Evolutionary conservation across 2,113 vertebrate species (phyloP).

Genomic region (Cyrtonyx montezumae): DNA sequence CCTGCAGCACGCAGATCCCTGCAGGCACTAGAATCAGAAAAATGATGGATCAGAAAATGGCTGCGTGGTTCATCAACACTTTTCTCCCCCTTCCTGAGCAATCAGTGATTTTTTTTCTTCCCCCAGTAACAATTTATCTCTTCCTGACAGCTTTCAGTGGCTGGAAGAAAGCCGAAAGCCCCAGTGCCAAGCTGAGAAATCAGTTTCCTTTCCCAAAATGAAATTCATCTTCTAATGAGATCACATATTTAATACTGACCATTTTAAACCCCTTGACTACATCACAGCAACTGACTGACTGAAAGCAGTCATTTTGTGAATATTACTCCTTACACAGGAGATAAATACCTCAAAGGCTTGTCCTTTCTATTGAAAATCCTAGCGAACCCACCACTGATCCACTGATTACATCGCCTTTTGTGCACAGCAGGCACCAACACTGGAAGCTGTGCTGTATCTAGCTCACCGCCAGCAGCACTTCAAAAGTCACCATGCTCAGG

Average conservation of each 20-base stretch:
- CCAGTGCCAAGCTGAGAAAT: neutral
- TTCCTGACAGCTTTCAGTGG: neutral
- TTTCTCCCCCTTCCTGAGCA: neutral
- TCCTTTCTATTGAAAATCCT: neutral
- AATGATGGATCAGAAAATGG: neutral
- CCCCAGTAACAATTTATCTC: no score
- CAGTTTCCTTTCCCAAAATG: neutral
- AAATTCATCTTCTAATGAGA: neutral
- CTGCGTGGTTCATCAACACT: neutral
- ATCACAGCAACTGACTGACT: neutral
- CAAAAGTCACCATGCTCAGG: neutral
- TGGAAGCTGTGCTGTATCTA: neutral
- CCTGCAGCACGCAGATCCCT: rapidly evolving
- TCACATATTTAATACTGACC: neutral
- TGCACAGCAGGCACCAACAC: neutral
- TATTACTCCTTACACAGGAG: neutral
- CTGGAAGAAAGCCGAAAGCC: neutral
- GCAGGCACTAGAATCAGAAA: neutral
- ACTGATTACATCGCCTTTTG: neutral
- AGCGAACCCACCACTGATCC: neutral
- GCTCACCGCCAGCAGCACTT: slow-evolving; percentile 8
- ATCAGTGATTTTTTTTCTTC: neutral
- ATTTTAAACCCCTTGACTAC: neutral
- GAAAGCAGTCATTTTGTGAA: neutral
- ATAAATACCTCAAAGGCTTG: neutral